Base-by-base conservation (phyloP, 92 coral and sea anemone species). In the Metridium senile region DNA sequence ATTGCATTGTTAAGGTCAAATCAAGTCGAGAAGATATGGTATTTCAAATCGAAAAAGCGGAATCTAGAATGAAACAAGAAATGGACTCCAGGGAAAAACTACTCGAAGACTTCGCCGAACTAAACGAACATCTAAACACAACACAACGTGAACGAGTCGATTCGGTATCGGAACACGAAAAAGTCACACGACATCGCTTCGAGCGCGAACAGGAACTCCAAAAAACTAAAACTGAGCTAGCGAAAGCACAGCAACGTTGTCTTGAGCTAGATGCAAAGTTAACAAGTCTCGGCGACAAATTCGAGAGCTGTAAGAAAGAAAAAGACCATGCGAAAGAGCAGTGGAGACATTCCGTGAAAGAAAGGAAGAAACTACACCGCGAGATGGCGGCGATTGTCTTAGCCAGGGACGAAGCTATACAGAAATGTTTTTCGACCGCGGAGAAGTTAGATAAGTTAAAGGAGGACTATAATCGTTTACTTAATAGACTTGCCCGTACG, bases 321-420 rank as follows among this genome's bases (percentile, higher is more conserved):
- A 58, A 95, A 26, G 99, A 95, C 52, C 99, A 95, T 43, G 93
- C 97, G 0, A 93, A 89, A 51, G 97, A 95, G 45, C 99, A 95
- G 27, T 95, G 99, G 99, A 84, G 97, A 57, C 91, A 89, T 22
- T 88, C 96, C 10, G 97, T 95, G 0, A 95, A 95, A 68, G 99
- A 95, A 61, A 84, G 94, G 26, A 95, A 95, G 67, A 82, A 86
- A 59, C 70, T 95, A 9, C 96, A 92, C 18, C 89, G 99, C 0
- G 99, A 95, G 33, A 92, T 87, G 63, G 92, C 93, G 22, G 85
- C 81, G 23, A 84, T 83, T 23, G 93, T 87, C n/a, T 85, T 84
- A 68, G 94, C 99, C 0, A 86, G 99, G 59, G 97, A 95, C 64
- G 97, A 95, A 51, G 99, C 99, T 30, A 92, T 95, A 31, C 99